Conservation (phyloP, 2,888 invertebrate genomes). For the Sinhomidia bicolor region DNA sequence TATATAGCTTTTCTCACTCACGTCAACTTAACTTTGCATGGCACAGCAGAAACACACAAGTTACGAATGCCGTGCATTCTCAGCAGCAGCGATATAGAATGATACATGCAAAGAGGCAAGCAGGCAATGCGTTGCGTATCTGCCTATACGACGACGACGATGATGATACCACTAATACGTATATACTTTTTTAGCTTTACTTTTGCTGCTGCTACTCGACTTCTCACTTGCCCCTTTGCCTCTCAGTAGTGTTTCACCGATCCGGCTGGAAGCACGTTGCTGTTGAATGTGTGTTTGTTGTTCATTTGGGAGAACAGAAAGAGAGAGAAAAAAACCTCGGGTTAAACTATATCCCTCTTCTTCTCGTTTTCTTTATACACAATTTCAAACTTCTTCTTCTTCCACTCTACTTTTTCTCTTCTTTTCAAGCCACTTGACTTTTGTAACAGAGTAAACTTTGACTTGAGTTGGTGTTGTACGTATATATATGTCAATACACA, state of each 20-base stretch:
- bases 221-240: conserved; percentile 61
- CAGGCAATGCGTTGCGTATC: conserved; percentile 51
- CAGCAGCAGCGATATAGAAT: not conserved
- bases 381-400: conserved; percentile 8
- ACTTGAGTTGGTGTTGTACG: not conserved
- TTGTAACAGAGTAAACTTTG: conserved; percentile 53
- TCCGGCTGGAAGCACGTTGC: conserved; percentile 77
- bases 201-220: conserved; percentile 24
- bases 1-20: not conserved
- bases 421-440: conserved; percentile 48
- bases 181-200: not conserved
- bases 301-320: conserved; percentile 5
- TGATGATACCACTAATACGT: no score
- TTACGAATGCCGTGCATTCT: not conserved
- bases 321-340: conserved; percentile 25
- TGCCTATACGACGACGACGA: not conserved
- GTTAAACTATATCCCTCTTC: conserved; percentile 38
- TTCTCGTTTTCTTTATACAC: conserved; percentile 16
- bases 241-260: conserved; percentile 78
- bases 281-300: conserved; percentile 63
- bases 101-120: no score
- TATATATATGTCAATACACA: not conserved
- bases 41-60: not conserved
- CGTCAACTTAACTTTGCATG: not conserved
- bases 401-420: conserved; percentile 24